A percentile compares a stretch with the other conserved stretches of the same genome.
phyloP scores from a whole-genome alignment of 2,113 vertebrate species.

The Madoqua kirkii region DNA sequence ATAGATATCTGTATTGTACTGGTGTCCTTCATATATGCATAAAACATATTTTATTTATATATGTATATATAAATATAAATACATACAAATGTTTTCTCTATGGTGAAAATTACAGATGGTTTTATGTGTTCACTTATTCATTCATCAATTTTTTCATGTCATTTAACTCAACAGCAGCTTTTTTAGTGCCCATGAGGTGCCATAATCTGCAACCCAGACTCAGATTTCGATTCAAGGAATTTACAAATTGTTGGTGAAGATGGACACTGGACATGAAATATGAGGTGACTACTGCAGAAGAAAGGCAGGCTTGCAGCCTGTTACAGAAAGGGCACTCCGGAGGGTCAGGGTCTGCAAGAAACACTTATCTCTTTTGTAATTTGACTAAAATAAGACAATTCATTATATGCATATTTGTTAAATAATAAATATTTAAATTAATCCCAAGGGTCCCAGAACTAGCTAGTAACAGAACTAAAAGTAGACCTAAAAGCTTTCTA shows the following conservation, averaged over 20 bases:
- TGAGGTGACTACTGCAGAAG: not conserved
- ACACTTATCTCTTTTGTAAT: slow-evolving; percentile 58
- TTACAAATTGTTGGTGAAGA: not conserved
- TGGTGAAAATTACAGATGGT: not conserved
- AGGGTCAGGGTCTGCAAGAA: not conserved
- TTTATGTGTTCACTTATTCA: not conserved
- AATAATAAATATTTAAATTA: not conserved
- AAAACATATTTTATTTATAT: not conserved
- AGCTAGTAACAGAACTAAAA: slow-evolving; percentile 39
- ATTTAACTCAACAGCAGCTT: not conserved
- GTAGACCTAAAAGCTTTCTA: slow-evolving; percentile 4
- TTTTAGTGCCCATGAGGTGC: not conserved
- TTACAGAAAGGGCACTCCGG: not conserved
- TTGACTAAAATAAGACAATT: slow-evolving; percentile 44
- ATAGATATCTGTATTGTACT: not conserved
- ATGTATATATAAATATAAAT: not conserved
- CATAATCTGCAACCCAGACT: not conserved
- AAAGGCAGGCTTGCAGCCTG: not conserved
- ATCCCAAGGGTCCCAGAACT: not conserved
- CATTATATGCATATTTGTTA: not conserved
- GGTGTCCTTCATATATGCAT: not conserved
- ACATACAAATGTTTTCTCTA: not conserved
- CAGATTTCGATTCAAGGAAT: not conserved
- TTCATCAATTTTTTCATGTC: not conserved
- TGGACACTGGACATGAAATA: not conserved